These are phyloP conservation scores for Drosophila murphyi DNA, from an alignment of 1,140 invertebrate species.

Conservation along the genomic window DNA sequence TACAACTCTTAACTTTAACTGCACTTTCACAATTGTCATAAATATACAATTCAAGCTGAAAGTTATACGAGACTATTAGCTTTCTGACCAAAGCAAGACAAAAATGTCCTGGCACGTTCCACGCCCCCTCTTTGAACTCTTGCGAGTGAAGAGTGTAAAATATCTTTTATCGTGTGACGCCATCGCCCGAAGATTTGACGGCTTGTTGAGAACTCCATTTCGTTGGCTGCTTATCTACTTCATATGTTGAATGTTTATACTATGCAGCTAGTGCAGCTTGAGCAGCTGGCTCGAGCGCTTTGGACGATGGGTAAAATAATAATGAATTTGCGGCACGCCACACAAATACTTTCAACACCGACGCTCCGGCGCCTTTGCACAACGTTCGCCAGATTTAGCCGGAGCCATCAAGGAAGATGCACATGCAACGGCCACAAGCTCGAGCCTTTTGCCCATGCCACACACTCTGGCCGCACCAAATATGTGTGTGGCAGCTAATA, in stretches of 20 bases:
- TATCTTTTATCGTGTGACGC: constrained; percentile 11
- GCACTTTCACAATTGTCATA: not conserved
- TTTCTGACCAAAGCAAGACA: not conserved
- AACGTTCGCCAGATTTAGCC: constrained; percentile 75
- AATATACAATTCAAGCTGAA: not conserved
- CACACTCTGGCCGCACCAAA: constrained; percentile 13
- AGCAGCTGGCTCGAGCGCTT: not conserved
- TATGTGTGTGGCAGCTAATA: constrained; percentile 75
- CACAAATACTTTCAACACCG: constrained; percentile 68
- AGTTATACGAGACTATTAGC: not conserved
- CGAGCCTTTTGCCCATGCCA: constrained; percentile 33
- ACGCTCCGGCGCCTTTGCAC: constrained; percentile 43
- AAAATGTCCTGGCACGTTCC: not conserved
- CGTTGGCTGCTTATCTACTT: constrained; percentile 43
- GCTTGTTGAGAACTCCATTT: constrained; percentile 1
- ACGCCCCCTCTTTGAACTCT: not conserved
- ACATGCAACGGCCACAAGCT: constrained; percentile 63
- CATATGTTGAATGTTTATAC: constrained; percentile 48
- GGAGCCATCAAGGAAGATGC: constrained; percentile 72
- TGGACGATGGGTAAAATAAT: constrained; percentile 62
- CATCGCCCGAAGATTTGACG: constrained; percentile 14
- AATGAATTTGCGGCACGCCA: constrained; percentile 79
- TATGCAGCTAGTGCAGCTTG: constrained; percentile 31
- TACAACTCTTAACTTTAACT: not conserved
- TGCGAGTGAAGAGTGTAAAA: constrained; percentile 4